Evolutionary conservation across 2,888 invertebrate genomes (phyloP).

Genomic region (Panzeria rudis): DNA sequence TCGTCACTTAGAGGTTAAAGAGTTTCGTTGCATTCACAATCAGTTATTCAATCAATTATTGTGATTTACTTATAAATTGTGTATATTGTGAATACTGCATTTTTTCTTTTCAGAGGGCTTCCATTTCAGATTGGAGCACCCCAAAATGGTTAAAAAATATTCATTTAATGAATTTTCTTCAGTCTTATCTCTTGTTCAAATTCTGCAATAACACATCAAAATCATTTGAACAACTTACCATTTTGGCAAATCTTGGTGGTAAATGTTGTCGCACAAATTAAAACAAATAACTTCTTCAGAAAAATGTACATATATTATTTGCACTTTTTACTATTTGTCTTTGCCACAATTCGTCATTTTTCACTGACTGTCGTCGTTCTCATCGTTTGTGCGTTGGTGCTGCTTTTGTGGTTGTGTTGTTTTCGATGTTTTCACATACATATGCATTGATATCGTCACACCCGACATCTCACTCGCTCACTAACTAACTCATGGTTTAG

Average conservation of each 20-base stretch:
- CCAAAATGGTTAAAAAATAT: conserved; percentile 47
- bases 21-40: conserved; percentile 42
- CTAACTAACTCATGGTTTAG: conserved; percentile 51
- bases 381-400: conserved; percentile 67
- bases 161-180: conserved; percentile 15
- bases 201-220: conserved; percentile 41
- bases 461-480: conserved; percentile 69
- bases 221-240: conserved; percentile 60
- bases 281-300: conserved; percentile 28
- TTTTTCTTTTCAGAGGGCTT: conserved; percentile 60
- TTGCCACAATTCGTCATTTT: conserved; percentile 73
- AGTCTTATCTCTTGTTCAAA: conserved; percentile 67
- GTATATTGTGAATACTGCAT: conserved; percentile 49
- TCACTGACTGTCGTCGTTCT: conserved; percentile 72
- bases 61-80: conserved; percentile 18
- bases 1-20: conserved; percentile 27
- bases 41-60: background rate
- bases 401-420: conserved; percentile 61
- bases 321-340: conserved; percentile 65
- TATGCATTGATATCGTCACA: conserved; percentile 38
- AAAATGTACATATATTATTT: conserved; percentile 51
- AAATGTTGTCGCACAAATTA: conserved; percentile 15
- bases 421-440: conserved; percentile 58
- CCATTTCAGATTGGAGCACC: conserved; percentile 60
- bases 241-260: conserved; percentile 42